Base-by-base conservation (phyloP, 1,140 invertebrate genomes). In the Matsumurasca onukii region DNA sequence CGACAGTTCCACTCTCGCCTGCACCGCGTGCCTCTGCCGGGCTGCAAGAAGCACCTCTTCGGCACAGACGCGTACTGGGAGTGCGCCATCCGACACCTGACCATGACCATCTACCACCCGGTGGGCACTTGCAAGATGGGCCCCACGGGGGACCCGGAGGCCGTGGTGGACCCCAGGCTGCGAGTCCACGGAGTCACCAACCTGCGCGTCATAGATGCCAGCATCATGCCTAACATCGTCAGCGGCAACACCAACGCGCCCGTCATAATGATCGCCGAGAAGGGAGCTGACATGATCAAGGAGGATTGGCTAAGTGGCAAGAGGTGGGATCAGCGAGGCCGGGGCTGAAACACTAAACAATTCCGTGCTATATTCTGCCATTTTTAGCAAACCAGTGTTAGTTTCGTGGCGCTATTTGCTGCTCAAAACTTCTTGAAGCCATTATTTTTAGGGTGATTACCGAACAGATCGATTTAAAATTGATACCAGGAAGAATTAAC, bases 121-220 rank as follows among this genome's bases (percentile, higher is more conserved):
- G 86, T 88, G 22, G 90, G 90, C 12, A 93, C 91, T 0, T 86
- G 89, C 24, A 93, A 92, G 78, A 95, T 96, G 93, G 93, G 94
- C 12, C 89, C 90, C 0, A 73, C 80, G 1, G 85, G 82, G 73
- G 93, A 95, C 77, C 80, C 82, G 0, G 84, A 85, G 3, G 90
- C 93, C 0, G 93, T 96, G 0, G 92, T 95, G 0, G 93, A 95
- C 81, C 86, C 90, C 0, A 81, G 88, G 61, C 78, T 96, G 5
- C 82, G 84, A 22, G 91, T 95, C 0, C 87, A 93, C 72, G 92
- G 93, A 0, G 78, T 95, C 0, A 76, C 85, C 30, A 89, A 90
- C 20, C 79, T 95, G 2, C 82, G 94, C 48, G 92, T 96, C 15
- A 90, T 93, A 49, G 94, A 95, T 77, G 92, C 91, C 3, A 93